Percentiles rank a stretch among this genome's conserved stretches.
Evolutionary conservation across 2,113 vertebrate genomes (phyloP).

Genomic region (Silurus meridionalis): DNA sequence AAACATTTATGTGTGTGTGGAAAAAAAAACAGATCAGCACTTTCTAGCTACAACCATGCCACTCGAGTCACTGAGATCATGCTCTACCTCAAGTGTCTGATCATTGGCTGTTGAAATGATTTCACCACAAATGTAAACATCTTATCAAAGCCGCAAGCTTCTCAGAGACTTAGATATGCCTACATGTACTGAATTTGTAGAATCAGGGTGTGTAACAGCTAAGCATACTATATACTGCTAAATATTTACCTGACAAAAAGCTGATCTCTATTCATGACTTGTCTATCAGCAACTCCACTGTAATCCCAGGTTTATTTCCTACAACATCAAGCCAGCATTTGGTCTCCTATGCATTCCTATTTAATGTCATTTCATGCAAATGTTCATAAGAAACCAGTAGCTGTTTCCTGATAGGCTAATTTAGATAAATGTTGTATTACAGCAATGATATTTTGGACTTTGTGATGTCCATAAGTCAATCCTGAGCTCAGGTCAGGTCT

Average conservation of each 20-base stretch:
- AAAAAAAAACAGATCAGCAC: background rate
- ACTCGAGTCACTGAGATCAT: background rate
- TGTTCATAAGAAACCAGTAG: background rate
- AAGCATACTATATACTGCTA: background rate
- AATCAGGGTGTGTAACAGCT: background rate
- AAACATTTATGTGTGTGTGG: background rate
- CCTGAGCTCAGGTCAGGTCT: no score
- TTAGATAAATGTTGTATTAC: background rate
- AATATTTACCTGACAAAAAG: background rate
- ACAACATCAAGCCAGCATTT: background rate
- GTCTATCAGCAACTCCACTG: background rate
- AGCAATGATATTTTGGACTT: background rate
- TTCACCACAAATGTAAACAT: background rate
- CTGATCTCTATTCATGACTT: background rate
- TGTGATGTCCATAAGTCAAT: no score
- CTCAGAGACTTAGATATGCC: background rate
- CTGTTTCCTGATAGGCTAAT: background rate
- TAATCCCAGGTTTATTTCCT: background rate
- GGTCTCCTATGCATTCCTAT: background rate
- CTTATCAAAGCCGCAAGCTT: background rate
- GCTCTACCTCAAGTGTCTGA: background rate
- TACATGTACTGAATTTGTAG: background rate
- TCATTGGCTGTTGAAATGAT: background rate
- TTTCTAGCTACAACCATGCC: background rate
- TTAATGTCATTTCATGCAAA: background rate